Evolutionary conservation across 1,140 invertebrate genomes (phyloP), one percentile per base, ranked within the genome.

Genomic region (Asobara japonica): DNA sequence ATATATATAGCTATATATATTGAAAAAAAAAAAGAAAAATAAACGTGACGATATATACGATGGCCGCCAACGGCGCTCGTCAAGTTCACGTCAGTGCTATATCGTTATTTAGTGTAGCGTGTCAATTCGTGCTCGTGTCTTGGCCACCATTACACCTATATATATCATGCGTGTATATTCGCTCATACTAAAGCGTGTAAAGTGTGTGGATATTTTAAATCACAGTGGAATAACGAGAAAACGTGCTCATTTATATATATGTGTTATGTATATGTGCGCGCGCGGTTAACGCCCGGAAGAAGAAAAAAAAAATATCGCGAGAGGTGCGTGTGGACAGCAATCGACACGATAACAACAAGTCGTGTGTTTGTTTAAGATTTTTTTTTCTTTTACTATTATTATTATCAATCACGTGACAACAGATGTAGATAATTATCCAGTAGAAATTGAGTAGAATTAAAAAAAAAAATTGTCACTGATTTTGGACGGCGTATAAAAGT

Each of bases 51-150:
- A 27, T 18, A 56, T 18, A 56, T 56, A 56, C 51, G 51, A 41
- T 36, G 68, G 30, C 67, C 64, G 64, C 66, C 48, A 67, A 38
- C 60, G 16, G 33, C 65, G 73, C 8, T 30, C 20, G 31, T 65
- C 41, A 33, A 51, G 45, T 25, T 60, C 20, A 36, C 65, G 33
- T 22, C 65, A 51, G 45, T 66, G 45, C 30, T 41, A 25, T 66
- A 62, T 64, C 30, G 29, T 31, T 69, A 62, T 30, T 51, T 20
- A 64, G 45, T 48, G 66, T 67, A 65, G 41, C 68, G 66, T 68
- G 70, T 67, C 67, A 71, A 65, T 61, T 51, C 22, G 73, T 74
- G 41, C 65, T 71, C 41, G 73, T 74, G 72, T 74, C 72, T 65
- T 67, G 69, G 69, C 73, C 65, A 71, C 38, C 36, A 72, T 65